Conservation (phyloP, 2,797 vertebrate species). For the Clamator glandarius region DNA sequence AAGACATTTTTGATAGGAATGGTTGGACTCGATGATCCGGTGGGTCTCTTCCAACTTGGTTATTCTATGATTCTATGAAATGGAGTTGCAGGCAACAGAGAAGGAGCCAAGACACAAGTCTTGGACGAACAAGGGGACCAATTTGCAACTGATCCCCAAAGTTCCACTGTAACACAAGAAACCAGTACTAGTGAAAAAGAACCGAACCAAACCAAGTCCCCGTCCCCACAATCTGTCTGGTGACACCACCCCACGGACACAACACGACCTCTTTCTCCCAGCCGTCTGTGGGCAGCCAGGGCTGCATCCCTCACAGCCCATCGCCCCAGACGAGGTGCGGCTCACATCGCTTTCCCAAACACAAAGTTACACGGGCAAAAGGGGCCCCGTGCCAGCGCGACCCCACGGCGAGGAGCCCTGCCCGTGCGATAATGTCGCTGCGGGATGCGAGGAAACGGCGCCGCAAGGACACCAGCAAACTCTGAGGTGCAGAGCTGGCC, state of each 20-base stretch:
- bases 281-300: background rate
- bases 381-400: background rate
- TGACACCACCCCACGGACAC: background rate
- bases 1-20: too few species aligned
- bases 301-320: background rate
- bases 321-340: background rate
- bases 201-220: accelerated
- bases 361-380: background rate
- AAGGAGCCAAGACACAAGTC: background rate
- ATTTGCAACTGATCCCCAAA: accelerated
- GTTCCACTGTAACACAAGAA: background rate
- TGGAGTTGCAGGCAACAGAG: background rate
- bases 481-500: background rate
- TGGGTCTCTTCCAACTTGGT: too few species aligned
- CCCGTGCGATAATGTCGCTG: background rate
- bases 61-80: too few species aligned
- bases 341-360: background rate
- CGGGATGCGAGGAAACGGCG: background rate
- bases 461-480: background rate
- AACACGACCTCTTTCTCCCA: background rate
- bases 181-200: background rate
- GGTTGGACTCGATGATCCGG: too few species aligned
- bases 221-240: background rate
- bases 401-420: background rate
- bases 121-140: background rate